Conservation (phyloP, 2,797 vertebrate genomes). For the Myotis planiceps region DNA sequence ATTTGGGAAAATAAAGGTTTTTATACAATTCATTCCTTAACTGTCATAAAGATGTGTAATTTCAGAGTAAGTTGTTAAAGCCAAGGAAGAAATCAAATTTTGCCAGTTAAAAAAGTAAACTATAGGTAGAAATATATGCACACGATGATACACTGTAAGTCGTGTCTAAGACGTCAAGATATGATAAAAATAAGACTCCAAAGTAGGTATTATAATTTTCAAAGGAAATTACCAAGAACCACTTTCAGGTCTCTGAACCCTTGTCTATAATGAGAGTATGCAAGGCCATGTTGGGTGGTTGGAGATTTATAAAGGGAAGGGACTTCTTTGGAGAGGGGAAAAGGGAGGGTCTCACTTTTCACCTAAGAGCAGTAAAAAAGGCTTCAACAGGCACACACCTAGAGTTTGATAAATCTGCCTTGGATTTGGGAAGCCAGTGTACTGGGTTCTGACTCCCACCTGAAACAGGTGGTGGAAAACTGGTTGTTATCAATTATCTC, state of each 20-base stretch:
- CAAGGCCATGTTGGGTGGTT: neutral
- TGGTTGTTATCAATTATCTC: neutral
- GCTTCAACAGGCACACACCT: neutral
- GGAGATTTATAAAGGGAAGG: neutral
- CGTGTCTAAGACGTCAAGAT: neutral
- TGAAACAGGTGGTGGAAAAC: neutral
- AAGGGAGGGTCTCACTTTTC: neutral
- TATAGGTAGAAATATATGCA: neutral
- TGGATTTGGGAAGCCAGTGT: neutral
- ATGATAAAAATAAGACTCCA: neutral
- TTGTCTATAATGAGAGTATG: neutral
- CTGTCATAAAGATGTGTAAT: conserved; percentile 15
- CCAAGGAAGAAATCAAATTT: neutral
- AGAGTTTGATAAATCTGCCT: neutral
- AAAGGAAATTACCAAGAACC: conserved; percentile 2
- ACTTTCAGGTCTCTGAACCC: neutral
- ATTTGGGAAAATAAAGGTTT: neutral
- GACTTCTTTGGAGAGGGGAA: neutral
- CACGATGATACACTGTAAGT: neutral
- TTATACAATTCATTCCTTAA: neutral
- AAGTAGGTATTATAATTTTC: neutral
- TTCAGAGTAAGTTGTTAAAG: neutral
- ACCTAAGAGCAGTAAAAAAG: neutral
- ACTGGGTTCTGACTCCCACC: neutral
- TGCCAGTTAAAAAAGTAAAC: neutral